A percentile compares a stretch with the other conserved stretches of the same genome.
These are phyloP conservation scores for Elymnias hypermnestra DNA, from an alignment of 1,140 invertebrate genomes.

Conservation along the genomic window DNA sequence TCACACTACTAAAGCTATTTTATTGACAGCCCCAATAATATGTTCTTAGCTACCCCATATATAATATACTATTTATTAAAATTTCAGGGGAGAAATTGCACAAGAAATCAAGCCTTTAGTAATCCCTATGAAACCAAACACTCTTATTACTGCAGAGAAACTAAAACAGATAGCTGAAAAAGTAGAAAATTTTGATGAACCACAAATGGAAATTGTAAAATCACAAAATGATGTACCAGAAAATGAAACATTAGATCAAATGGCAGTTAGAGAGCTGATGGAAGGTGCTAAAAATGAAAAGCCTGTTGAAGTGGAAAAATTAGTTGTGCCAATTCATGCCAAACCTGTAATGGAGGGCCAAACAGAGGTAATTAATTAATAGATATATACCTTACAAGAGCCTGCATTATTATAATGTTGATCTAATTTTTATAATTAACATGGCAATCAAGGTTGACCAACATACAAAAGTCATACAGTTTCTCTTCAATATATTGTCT, in stretches of 20 bases:
- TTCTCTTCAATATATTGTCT: no score
- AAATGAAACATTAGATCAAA: conserved; percentile 65
- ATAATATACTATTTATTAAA: no score
- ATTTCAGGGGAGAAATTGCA: conserved; percentile 74
- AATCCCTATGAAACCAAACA: conserved; percentile 79
- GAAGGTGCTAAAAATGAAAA: conserved; percentile 66
- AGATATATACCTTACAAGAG: not conserved
- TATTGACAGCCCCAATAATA: no score
- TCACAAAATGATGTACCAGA: conserved; percentile 23
- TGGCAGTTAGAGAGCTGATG: conserved; percentile 74
- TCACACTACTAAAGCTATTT: no score
- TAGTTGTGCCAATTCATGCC: conserved; percentile 76
- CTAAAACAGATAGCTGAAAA: conserved; percentile 66
- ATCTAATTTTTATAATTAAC: no score
- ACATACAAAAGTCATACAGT: no score
- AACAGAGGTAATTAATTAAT: conserved; percentile 69
- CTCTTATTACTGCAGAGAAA: conserved; percentile 74
- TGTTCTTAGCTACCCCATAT: no score
- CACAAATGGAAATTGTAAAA: conserved; percentile 24
- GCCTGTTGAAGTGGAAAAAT: conserved; percentile 39
- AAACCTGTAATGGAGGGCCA: conserved; percentile 75
- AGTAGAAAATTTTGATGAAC: conserved; percentile 58
- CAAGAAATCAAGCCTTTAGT: conserved; percentile 76
- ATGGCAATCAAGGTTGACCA: no score
- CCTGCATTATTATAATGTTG: no score